These are phyloP conservation scores for Tetrapedia diversipes DNA, from an alignment of 2,888 invertebrate species.

Conservation along the genomic window DNA sequence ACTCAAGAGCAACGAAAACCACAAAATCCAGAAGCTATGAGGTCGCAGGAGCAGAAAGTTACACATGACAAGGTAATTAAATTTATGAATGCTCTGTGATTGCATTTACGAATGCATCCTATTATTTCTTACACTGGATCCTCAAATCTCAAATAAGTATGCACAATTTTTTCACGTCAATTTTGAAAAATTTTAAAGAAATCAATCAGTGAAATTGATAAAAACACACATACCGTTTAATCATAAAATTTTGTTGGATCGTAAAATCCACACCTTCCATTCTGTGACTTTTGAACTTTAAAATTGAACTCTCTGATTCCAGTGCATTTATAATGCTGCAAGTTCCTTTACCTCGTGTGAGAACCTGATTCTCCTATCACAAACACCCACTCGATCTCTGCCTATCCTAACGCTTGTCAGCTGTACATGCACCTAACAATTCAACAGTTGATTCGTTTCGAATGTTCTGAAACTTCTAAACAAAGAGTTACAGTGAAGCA, in stretches of 20 bases:
- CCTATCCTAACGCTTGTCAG: slow-evolving; percentile 21
- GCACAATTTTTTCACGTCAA: no score
- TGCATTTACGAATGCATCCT: no score
- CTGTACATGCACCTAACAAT: neutral
- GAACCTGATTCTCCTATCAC: slow-evolving; percentile 29
- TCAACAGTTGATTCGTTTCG: slow-evolving; percentile 14
- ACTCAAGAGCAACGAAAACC: slow-evolving; percentile 69
- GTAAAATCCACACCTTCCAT: neutral
- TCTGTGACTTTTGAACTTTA: slow-evolving; percentile 6
- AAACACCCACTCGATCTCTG: slow-evolving; percentile 26
- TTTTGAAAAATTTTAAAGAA: no score
- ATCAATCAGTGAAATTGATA: no score
- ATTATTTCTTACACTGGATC: no score
- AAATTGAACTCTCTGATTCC: neutral
- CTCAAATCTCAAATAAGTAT: no score
- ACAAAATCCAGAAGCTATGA: slow-evolving; percentile 74
- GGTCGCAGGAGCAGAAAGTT: slow-evolving; percentile 79
- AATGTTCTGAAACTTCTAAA: neutral
- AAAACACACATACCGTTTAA: no score
- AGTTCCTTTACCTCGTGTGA: slow-evolving; percentile 5
- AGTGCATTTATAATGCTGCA: neutral
- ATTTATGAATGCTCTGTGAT: neutral
- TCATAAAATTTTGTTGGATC: neutral
- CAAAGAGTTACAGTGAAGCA: no score
- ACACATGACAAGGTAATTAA: slow-evolving; percentile 79